Evolutionary conservation across 2,113 vertebrate genomes (phyloP).

Genomic region (Climacteris rufus): DNA sequence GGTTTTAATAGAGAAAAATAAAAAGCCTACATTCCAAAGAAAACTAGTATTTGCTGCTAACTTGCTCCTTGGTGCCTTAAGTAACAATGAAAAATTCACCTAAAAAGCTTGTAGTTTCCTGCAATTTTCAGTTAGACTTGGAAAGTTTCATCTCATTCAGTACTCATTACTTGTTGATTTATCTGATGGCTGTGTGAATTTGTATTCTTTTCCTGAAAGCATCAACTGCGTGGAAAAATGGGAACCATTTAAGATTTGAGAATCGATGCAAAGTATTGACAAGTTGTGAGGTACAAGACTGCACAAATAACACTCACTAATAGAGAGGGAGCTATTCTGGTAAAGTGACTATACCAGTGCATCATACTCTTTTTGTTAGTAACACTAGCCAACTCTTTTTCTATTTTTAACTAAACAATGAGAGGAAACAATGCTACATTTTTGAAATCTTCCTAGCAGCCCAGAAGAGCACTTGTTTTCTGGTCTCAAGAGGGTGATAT

Average conservation of each 20-base stretch:
- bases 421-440: background rate
- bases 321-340: background rate
- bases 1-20: background rate
- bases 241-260: background rate
- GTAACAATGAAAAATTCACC: background rate
- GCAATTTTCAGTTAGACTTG: background rate
- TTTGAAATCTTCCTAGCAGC: background rate
- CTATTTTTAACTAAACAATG: background rate
- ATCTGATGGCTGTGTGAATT: background rate
- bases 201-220: background rate
- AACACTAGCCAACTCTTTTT: background rate
- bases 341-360: background rate
- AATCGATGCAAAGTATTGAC: background rate
- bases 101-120: background rate
- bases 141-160: background rate
- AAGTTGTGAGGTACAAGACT: background rate
- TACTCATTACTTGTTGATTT: background rate
- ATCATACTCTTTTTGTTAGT: background rate
- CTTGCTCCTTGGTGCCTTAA: background rate
- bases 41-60: background rate
- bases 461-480: background rate
- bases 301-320: background rate
- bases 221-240: background rate
- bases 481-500: background rate
- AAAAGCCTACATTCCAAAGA: background rate